These are phyloP conservation scores for Catalaphyllia jardinei DNA, from an alignment of 64 coral and sea anemone genomes.

Conservation along the genomic window DNA sequence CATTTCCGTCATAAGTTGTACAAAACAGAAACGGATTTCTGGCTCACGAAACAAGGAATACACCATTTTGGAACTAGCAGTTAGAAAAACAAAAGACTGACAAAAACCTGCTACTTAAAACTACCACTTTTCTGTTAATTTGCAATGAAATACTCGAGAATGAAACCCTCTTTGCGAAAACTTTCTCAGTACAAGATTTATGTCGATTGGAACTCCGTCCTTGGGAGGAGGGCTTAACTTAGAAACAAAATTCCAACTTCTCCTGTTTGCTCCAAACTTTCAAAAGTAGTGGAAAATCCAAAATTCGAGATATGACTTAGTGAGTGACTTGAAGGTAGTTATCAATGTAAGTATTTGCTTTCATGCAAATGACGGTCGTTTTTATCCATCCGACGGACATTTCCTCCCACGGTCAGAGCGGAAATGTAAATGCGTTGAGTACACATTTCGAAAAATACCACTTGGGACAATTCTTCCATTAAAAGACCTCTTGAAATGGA, in stretches of 20 bases:
- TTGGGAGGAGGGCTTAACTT: no score
- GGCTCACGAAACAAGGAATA: background rate
- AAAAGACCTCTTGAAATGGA: constrained; percentile 16
- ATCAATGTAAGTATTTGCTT: background rate
- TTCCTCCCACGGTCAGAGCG: background rate
- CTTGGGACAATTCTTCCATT: background rate
- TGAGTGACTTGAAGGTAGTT: background rate
- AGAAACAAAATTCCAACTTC: background rate
- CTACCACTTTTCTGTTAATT: no score
- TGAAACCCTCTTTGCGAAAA: no score
- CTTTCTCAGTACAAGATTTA: no score
- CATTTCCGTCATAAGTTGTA: constrained; percentile 4
- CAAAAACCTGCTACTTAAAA: no score
- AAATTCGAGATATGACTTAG: no score
- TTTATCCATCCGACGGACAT: background rate
- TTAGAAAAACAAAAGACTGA: background rate
- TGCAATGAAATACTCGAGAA: no score
- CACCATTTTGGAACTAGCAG: background rate
- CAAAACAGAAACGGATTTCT: background rate
- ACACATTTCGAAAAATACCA: background rate
- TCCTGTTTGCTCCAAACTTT: background rate
- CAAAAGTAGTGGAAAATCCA: no score
- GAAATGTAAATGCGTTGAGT: background rate
- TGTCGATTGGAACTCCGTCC: no score
- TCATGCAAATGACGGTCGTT: background rate